Base-by-base conservation (phyloP, 2,888 invertebrate species). In the Pherbina coryleti region DNA sequence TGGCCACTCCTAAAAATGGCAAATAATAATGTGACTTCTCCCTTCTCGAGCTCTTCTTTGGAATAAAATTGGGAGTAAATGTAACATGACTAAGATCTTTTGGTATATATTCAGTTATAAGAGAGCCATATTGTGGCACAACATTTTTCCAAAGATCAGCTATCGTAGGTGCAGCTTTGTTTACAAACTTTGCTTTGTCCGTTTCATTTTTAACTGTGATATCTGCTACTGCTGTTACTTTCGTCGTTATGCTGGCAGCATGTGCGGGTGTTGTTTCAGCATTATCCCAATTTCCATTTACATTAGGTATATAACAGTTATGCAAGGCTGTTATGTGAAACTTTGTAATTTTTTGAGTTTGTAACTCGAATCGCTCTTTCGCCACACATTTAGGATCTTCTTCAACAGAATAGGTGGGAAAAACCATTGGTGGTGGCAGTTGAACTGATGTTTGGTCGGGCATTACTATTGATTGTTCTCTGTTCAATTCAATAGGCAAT, bases 231-330 rank as follows among this genome's bases (percentile, higher is more conserved):
- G 14, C 25, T 28, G 11, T 7, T 3, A 62, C 19, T 14, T n/a
- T 7, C 5, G 14, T 51, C 8, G 22, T 55, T 34, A 55, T 7
- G 9, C 31, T 34, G 31, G 28, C n/a, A 11, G 22, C 19, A 11
- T 5, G 19, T 66, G 34, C 22, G 7, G n/a, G 28, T 11, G 60
- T 22, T 14, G 37, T 53, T 53, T 83, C 79, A 34, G 89, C 87
- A 89, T 81, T 82, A 82, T 86, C 25, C 89, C 91, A 90, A 79
- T 92, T 92, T 81, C 93, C 93, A 87, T 93, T 93, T 70, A 93
- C 89, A 79, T 93, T 92, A 71, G 92, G 91, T 81, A 93, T 88
- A 80, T 86, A 90, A 57, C 89, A 90, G 86, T 92, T 89, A 86
- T 93, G 93, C 76, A 93, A 88, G 76, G 91, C 90, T 79, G 90